Base-by-base conservation (phyloP, 1,140 invertebrate genomes). In the Ceratina japonica region DNA sequence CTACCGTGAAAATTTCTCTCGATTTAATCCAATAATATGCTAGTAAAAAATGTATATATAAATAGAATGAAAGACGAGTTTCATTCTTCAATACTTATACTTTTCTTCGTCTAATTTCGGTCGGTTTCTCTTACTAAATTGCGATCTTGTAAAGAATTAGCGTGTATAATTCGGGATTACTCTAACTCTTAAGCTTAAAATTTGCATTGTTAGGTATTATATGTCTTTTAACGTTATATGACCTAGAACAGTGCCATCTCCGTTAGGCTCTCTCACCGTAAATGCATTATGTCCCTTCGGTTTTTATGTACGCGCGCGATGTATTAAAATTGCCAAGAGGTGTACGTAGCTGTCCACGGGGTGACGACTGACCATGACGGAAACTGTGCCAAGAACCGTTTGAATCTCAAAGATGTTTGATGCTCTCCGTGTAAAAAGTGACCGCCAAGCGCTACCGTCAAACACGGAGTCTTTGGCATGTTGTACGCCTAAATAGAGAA, bases 351-450 rank as follows among this genome's bases (percentile, higher is more conserved):
- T 27, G 94, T 94, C 94, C 94, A 95, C 12, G 93, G 93, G 18
- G 93, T 93, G 12, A 94, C 89, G 1, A 94, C 94, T 12, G 94
- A 92, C 94, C 94, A 95, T 0, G 92, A 84, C 61, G 94, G 95
- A 85, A 95, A 95, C 86, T 95, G 93, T 7, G 89, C 85, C 13
- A 95, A 82, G 66, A 95, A 93, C 44, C 90, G 86, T 66, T 91
- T 90, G 64, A 95, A 93, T 81, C 92, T 87, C n/a, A 91, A 80
- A 18, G 94, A 94, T 51, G 87, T 90, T 89, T 95, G 94, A 49
- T 94, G 89, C 79, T 93, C 88, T 0, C 95, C 94, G 83, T 95
- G 95, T 31, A 95, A 87, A 87, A 94, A 94, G 80, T 96, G 95
- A 2, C 95, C 94, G 66, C 93, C 93, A 68, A 95, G 87, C 15